These are phyloP conservation scores for Hypercompe scribonia DNA, from an alignment of 2,888 invertebrate genomes.

Conservation along the genomic window DNA sequence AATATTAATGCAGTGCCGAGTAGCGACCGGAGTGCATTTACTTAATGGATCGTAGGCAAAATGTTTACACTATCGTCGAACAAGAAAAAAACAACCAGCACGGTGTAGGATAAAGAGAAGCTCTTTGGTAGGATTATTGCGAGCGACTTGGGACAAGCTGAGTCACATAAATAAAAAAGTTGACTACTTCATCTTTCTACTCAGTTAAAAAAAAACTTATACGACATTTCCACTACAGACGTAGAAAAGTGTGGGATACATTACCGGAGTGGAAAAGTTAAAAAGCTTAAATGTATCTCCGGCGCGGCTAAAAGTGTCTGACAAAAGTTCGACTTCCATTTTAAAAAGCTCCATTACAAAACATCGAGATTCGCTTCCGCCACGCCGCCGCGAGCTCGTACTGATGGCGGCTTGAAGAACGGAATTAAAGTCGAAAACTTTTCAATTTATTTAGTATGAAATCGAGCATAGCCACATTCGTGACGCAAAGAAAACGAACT, in stretches of 20 bases:
- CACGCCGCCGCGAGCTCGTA: conserved; percentile 76
- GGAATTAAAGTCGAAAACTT: conserved; percentile 83
- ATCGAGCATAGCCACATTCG: conserved; percentile 71
- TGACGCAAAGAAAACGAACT: conserved; percentile 62
- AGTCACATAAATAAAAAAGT: conserved; percentile 78
- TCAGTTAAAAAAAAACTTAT: conserved; percentile 75
- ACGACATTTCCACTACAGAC: conserved; percentile 78
- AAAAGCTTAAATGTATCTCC: conserved; percentile 87
- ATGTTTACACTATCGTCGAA: conserved; percentile 79
- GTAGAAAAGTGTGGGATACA: conserved; percentile 83
- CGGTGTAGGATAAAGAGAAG: conserved; percentile 71
- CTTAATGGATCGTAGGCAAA: conserved; percentile 84
- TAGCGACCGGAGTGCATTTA: conserved; percentile 82
- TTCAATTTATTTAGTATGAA: conserved; percentile 82
- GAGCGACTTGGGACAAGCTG: conserved; percentile 66
- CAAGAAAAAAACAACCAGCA: conserved; percentile 69
- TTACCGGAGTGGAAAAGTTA: conserved; percentile 87
- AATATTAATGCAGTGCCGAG: conserved; percentile 88
- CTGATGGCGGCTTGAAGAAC: conserved; percentile 74
- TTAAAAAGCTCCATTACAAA: conserved; percentile 87
- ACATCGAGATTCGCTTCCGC: conserved; percentile 86
- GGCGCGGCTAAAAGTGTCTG: conserved; percentile 86
- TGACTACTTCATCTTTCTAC: conserved; percentile 69
- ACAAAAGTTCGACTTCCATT: conserved; percentile 87
- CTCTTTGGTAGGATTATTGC: conserved; percentile 78